Evolutionary conservation across 2,113 vertebrate genomes (phyloP).

Genomic region (Nesoenas mayeri): DNA sequence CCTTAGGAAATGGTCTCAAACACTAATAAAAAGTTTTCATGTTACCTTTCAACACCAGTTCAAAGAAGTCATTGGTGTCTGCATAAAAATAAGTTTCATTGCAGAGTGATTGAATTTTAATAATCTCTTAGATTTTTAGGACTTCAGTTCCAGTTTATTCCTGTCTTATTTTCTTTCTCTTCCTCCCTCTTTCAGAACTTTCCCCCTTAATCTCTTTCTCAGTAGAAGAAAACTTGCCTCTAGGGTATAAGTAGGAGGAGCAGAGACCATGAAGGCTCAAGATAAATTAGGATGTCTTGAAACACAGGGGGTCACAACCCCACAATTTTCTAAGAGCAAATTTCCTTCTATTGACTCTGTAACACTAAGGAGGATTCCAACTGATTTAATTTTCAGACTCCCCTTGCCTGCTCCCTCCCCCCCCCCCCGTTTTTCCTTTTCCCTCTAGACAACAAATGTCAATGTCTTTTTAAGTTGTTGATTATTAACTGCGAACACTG

Average conservation of each 20-base stretch:
- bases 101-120: conserved; percentile 68
- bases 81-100: conserved; percentile 58
- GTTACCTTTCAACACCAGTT: conserved; percentile 60
- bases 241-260: conserved; percentile 64
- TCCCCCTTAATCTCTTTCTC: conserved; percentile 53
- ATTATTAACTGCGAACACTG: conserved; percentile 63
- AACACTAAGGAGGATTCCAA: conserved; percentile 49
- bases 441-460: conserved; percentile 66
- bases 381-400: conserved; percentile 43
- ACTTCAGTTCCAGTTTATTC: conserved; percentile 64
- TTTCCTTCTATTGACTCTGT: conserved; percentile 65
- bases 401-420: background rate
- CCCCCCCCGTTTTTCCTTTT: conserved; percentile 19
- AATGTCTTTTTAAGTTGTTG: conserved; percentile 64
- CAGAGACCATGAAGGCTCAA: conserved; percentile 59
- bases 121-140: conserved; percentile 63
- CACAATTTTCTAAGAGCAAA: conserved; percentile 67
- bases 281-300: conserved; percentile 60
- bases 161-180: conserved; percentile 31
- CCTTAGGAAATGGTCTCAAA: conserved; percentile 59
- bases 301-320: conserved; percentile 67
- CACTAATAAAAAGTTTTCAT: conserved; percentile 52
- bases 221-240: conserved; percentile 60
- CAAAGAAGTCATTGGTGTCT: conserved; percentile 65
- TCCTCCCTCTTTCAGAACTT: conserved; percentile 49